A percentile compares a stretch with the other conserved stretches of the same genome.
Evolutionary conservation across 2,113 vertebrate species (phyloP).

Genomic region (Coturnix japonica): DNA sequence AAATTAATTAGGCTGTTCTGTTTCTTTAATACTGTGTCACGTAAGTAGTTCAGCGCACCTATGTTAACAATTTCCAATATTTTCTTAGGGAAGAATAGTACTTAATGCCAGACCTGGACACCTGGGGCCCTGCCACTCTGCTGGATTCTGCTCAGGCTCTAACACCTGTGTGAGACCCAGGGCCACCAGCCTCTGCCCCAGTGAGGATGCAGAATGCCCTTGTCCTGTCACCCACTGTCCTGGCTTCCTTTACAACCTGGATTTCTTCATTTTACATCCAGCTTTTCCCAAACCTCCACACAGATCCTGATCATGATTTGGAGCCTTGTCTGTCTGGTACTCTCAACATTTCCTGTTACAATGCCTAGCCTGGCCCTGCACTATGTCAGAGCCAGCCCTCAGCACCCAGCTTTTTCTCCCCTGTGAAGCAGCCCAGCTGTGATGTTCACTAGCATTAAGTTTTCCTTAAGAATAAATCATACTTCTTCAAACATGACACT

Average conservation of each 20-base stretch:
- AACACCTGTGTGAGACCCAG: fast-evolving
- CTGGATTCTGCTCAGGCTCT: not conserved
- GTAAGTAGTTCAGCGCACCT: not conserved
- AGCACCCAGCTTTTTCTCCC: fast-evolving
- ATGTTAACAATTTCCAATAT: not conserved
- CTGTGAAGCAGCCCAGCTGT: not conserved
- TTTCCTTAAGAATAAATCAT: not conserved
- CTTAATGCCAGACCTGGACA: not conserved
- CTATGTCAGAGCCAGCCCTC: too few species aligned
- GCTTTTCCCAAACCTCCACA: not conserved
- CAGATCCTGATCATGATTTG: not conserved
- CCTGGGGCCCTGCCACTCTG: fast-evolving
- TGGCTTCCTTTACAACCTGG: not conserved
- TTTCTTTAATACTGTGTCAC: not conserved
- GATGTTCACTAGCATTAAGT: not conserved
- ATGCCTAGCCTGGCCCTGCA: not conserved
- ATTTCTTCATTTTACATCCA: not conserved
- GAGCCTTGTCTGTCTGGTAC: not conserved
- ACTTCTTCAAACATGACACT: not conserved
- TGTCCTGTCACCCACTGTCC: not conserved
- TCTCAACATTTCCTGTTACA: not conserved
- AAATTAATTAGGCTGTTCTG: not conserved
- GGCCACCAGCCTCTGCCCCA: not conserved
- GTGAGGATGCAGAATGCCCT: not conserved
- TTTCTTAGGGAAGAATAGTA: not conserved